Evolutionary conservation across 2,113 vertebrate genomes (phyloP), one percentile per base, ranked within the genome.

Genomic region (Gallinago media): DNA sequence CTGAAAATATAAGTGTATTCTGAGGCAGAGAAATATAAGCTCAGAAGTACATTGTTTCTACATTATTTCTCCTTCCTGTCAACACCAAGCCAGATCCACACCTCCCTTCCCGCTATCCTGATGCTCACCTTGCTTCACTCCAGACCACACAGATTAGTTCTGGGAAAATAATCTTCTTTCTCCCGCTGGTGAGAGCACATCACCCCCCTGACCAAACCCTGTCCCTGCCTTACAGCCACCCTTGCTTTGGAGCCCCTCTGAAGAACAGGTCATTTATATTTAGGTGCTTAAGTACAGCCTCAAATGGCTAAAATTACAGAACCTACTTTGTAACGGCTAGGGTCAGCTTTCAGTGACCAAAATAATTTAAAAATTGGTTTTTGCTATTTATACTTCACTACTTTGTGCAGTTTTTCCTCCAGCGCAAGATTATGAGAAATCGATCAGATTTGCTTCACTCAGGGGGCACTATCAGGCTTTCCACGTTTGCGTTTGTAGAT

Each of bases 191-290:
- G n/a, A 82, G 46, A 90, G 67, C 18, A 55, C 50, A 70, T 62
- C 78, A 76, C 20, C 42, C 19, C 32, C 40, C 78, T 6, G 13
- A 77, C 68, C 70, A 93, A 88, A 90, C 85, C 74, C 71, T 63
- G 55, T 21, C 80, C 54, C 78, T 59, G 70, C 1, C 4, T 70
- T 76, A 94, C 31, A 91, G 49, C 71, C 71, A 88, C 42, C 49
- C 26, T 63, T 58, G 54, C 49, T 88, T 85, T n/a, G 47, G 63
- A 90, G 87, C 49, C 79, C 90, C 59, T 85, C 56, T 88, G 71
- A 94, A 90, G 88, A 96, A 95, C 0, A 89, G 88, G 88, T 88
- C 78, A 70, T 67, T 96, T 93, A 80, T 90, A 96, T 92, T 92
- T 90, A 94, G 75, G 82, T 61, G 72, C 47, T 74, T 59, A 93